Conservation (phyloP, 2,888 invertebrate genomes). For the Frankliniella intonsa region DNA sequence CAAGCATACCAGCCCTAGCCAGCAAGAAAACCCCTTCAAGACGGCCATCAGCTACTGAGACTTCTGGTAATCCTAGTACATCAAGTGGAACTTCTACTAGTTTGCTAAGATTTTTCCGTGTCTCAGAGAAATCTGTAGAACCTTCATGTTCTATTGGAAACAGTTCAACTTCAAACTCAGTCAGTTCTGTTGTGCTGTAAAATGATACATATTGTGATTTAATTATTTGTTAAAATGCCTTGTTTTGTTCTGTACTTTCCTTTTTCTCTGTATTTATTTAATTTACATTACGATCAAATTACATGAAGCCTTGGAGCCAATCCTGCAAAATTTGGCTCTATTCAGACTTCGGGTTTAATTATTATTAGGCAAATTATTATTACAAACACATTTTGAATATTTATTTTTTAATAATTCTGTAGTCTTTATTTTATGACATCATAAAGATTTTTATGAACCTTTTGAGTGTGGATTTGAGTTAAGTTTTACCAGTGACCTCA, state of each 20-base stretch:
- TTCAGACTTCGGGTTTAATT: no score
- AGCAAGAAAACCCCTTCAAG: neutral
- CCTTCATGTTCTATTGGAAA: neutral
- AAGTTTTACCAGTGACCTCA: no score
- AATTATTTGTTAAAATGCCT: neutral
- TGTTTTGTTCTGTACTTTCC: neutral
- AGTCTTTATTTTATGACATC: no score
- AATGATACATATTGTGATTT: neutral
- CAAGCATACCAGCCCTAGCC: neutral
- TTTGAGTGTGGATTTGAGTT: no score
- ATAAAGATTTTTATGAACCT: no score
- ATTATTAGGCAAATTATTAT: no score
- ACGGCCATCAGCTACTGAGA: neutral
- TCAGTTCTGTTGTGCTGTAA: neutral
- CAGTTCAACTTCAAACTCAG: neutral
- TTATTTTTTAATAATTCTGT: no score
- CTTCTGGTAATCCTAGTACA: neutral
- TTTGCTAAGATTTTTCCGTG: constrained; percentile 11
- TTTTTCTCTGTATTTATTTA: no score
- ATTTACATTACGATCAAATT: no score
- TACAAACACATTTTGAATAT: no score
- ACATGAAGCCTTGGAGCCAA: no score
- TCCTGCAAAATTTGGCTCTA: no score
- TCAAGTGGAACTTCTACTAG: neutral
- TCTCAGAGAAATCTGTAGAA: neutral